A percentile compares a stretch with the other conserved stretches of the same genome.
These are phyloP conservation scores for Lepus townsendii DNA, from an alignment of 2,797 vertebrate genomes.

Conservation along the genomic window DNA sequence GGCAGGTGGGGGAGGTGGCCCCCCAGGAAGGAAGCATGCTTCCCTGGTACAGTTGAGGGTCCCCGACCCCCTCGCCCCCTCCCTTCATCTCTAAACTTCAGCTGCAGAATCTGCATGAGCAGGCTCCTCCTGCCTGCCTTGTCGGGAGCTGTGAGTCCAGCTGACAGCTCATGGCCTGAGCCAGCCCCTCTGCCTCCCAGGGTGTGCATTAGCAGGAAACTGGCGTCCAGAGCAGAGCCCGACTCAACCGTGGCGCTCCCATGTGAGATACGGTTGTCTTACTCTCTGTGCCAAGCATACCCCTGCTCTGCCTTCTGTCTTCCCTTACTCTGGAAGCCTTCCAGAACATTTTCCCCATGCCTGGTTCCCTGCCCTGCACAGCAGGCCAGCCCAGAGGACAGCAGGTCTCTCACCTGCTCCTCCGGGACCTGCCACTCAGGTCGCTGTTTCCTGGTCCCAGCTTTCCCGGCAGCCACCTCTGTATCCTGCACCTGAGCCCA, in stretches of 20 bases:
- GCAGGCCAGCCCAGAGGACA: rapidly evolving
- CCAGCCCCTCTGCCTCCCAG: too few relatives aligned
- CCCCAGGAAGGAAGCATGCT: background rate
- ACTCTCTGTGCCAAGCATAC: too few relatives aligned
- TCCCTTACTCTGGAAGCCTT: background rate
- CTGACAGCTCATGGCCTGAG: too few relatives aligned
- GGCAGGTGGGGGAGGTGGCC: background rate
- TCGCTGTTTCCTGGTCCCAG: rapidly evolving
- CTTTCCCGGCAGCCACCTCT: background rate
- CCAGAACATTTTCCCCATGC: background rate
- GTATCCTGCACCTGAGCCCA: rapidly evolving
- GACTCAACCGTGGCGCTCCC: too few relatives aligned
- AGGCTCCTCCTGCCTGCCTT: background rate
- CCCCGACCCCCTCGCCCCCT: background rate
- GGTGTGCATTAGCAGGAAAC: too few relatives aligned
- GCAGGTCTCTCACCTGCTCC: background rate
- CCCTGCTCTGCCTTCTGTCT: too few relatives aligned
- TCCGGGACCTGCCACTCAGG: background rate
- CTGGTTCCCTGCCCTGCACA: background rate
- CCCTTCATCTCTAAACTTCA: background rate
- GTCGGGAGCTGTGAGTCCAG: too few relatives aligned
- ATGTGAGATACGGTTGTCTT: too few relatives aligned
- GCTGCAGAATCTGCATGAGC: background rate
- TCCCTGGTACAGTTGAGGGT: background rate
- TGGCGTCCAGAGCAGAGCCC: too few relatives aligned